Percentiles rank a stretch among this genome's conserved stretches.
Conservation (phyloP, 2,797 vertebrate genomes). For the Thaleichthys pacificus region DNA sequence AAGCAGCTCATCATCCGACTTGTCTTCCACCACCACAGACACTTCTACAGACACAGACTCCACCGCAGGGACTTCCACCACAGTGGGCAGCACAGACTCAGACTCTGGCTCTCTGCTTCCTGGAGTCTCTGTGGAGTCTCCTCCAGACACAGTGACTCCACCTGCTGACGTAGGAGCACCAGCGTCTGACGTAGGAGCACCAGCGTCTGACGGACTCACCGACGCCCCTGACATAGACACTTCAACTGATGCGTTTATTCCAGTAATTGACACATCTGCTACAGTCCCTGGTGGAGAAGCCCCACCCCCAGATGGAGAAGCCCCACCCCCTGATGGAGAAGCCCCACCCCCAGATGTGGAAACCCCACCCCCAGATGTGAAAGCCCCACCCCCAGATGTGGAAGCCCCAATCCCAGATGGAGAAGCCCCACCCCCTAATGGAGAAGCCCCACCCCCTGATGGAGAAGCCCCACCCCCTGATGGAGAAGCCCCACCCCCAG, state of each 20-base stretch:
- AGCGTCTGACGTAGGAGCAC: conserved; percentile 37
- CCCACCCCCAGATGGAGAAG: conserved; percentile 2
- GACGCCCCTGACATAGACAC: conserved; percentile 17
- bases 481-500: background rate
- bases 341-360: conserved; percentile 15
- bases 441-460: conserved; percentile 14
- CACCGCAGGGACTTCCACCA: background rate
- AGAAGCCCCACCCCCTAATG: conserved; percentile 13
- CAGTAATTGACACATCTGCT: background rate
- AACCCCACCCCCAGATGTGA: conserved; percentile 26
- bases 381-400: background rate
- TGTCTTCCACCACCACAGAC: background rate
- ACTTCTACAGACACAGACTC: background rate
- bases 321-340: too few species aligned
- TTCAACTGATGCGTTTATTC: conserved; percentile 10
- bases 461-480: conserved; percentile 20
- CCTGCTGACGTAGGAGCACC: conserved; percentile 36
- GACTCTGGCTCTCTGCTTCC: background rate
- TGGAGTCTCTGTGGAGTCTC: conserved; percentile 17
- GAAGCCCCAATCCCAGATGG: background rate
- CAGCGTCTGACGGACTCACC: conserved; percentile 39
- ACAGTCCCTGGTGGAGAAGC: conserved; percentile 3
- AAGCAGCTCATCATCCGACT: background rate
- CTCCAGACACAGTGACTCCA: conserved; percentile 46
- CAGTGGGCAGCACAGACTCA: conserved; percentile 26